Percentiles rank a stretch among this genome's conserved stretches.
Evolutionary conservation across 2,113 vertebrate species (phyloP).

Genomic region (Ochotona curzoniae): DNA sequence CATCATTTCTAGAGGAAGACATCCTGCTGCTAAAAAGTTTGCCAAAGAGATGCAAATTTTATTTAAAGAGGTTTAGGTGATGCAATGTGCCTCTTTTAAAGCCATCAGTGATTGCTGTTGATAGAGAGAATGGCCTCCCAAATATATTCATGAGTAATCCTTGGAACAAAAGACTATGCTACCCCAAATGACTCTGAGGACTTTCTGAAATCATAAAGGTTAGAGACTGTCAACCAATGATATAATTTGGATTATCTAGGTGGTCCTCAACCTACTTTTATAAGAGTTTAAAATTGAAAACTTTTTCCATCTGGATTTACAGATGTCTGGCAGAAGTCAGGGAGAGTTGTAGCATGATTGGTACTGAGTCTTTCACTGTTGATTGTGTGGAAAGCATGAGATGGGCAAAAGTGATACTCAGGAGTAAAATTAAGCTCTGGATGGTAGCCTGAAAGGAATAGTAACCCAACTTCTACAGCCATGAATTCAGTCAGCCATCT

Average conservation of each 20-base stretch:
- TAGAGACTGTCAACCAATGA: background rate
- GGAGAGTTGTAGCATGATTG: background rate
- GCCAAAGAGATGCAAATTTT: conserved; percentile 44
- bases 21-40: conserved; percentile 10
- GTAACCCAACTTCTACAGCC: background rate
- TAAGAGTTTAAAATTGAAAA: background rate
- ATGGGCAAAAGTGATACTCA: background rate
- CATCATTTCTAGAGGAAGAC: conserved; percentile 50
- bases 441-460: background rate
- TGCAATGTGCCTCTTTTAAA: conserved; percentile 50
- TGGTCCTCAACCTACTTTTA: background rate
- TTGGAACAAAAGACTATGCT: background rate
- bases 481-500: background rate
- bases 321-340: background rate
- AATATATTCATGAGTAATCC: background rate
- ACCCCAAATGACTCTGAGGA: background rate
- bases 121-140: background rate
- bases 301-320: background rate
- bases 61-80: conserved; percentile 56
- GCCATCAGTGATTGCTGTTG: background rate
- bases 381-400: background rate
- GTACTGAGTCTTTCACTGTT: background rate
- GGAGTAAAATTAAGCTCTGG: background rate
- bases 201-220: background rate
- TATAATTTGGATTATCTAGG: background rate